phyloP scores from a whole-genome alignment of 1,140 invertebrate genomes.

The Drosophila pachea region DNA sequence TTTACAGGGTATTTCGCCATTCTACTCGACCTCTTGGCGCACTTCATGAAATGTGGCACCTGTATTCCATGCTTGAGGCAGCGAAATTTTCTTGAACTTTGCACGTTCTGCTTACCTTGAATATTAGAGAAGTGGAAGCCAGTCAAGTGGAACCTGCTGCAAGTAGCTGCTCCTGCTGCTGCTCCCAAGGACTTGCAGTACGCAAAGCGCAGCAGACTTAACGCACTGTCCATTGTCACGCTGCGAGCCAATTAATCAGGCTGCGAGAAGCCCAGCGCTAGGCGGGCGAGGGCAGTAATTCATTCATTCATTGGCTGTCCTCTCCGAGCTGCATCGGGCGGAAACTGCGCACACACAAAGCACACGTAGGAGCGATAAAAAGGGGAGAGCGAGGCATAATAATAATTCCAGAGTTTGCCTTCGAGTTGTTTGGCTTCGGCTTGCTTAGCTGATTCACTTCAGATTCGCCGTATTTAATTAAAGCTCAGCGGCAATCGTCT shows the following conservation, averaged over 20 bases:
- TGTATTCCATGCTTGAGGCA: conserved; percentile 32
- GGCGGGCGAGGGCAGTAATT: conserved; percentile 5
- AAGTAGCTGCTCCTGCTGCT: neutral
- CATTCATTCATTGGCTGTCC: conserved; percentile 37
- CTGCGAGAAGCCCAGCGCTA: conserved; percentile 5
- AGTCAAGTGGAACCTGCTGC: neutral
- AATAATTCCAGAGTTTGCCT: conserved; percentile 29
- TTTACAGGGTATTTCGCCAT: too few species aligned
- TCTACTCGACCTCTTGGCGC: neutral
- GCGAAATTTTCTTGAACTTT: conserved; percentile 32
- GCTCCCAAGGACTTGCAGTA: neutral
- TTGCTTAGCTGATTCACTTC: conserved; percentile 18
- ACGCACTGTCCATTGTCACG: neutral
- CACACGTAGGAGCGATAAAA: conserved; percentile 48
- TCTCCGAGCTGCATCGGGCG: conserved; percentile 61
- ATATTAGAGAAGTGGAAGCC: conserved; percentile 34
- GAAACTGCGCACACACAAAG: conserved; percentile 57
- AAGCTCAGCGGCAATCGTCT: conserved; percentile 38
- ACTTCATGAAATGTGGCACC: conserved; percentile 30
- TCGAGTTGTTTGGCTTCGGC: conserved; percentile 7
- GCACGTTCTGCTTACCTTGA: conserved; percentile 55
- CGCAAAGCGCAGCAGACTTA: neutral
- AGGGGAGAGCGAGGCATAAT: conserved; percentile 21
- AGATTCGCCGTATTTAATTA: conserved; percentile 50
- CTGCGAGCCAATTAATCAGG: conserved; percentile 49